Conservation (phyloP, 2,888 invertebrate genomes). For the Electrophaes corylata region DNA sequence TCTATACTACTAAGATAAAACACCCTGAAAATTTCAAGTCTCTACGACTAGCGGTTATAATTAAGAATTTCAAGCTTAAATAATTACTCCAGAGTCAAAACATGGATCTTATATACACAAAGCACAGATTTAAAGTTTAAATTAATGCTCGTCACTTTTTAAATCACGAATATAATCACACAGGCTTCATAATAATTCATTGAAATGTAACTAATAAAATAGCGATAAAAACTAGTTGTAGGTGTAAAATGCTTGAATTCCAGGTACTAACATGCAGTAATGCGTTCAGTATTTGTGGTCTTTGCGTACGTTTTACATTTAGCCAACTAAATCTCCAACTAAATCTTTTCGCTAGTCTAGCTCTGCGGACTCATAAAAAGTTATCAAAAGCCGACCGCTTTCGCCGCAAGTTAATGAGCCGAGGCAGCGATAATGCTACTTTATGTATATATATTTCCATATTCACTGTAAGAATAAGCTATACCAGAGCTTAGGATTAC, state of each 20-base stretch:
- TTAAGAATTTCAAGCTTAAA: no score
- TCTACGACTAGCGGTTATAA: no score
- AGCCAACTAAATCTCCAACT: slow-evolving; percentile 26
- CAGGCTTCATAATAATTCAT: not conserved
- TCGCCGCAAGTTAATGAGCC: slow-evolving; percentile 73
- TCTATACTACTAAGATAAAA: no score
- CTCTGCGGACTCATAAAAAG: slow-evolving; percentile 62
- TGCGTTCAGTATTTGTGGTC: slow-evolving; percentile 14
- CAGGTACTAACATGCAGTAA: slow-evolving; percentile 6
- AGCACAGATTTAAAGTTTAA: no score
- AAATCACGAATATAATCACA: no score
- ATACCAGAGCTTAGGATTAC: not conserved
- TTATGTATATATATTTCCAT: slow-evolving; percentile 29
- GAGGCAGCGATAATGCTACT: slow-evolving; percentile 62
- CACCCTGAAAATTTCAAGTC: no score
- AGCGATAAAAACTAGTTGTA: not conserved
- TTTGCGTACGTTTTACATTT: slow-evolving; percentile 28
- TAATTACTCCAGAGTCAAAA: no score
- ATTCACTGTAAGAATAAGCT: slow-evolving; percentile 15
- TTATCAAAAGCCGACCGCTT: slow-evolving; percentile 67
- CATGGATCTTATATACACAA: no score
- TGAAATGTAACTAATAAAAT: not conserved
- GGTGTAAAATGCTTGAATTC: not conserved
- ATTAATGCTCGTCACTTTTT: no score
- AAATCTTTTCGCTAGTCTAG: slow-evolving; percentile 43